Base-by-base conservation (phyloP, 1,140 invertebrate species). In the Ganaspis sp. region DNA sequence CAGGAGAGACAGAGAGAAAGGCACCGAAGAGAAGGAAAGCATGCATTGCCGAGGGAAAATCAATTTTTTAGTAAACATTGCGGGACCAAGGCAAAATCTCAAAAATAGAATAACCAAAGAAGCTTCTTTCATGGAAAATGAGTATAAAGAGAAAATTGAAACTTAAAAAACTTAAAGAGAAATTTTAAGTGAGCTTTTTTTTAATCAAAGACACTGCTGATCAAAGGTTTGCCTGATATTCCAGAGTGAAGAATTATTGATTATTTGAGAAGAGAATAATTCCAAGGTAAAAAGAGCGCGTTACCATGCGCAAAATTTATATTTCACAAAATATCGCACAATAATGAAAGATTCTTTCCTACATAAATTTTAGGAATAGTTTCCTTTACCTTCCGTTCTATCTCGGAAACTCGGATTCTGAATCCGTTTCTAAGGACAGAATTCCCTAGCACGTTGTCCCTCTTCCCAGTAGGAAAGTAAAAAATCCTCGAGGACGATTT, bases 401-500 rank as follows among this genome's bases (percentile, higher is more conserved):
- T 49, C 45, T 49, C 45, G 45, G 45, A 49, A 49, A 17, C 17
- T 49, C n/a, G 45, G n/a, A 49, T 49, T 49, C 19, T 4, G 19
- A 69, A 75, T n/a, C 34, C 21, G 15, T 15, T 69, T 40, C 29
- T 34, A 34, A 34, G 29, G 29, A 34, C 29, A 34, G 29, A 34
- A 34, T 34, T 34, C 29, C 29, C 29, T 34, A 34, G 29, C 2
- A 34, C 6, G 29, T 34, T 40, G 42, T 76, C 34, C 17, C 9
- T 74, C 21, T 8, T 42, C 4, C 19, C 19, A 38, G 64, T 9
- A 38, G 19, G 29, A 45, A 8, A 76, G 15, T 12, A 9, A 26
- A 69, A 70, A 53, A 45, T 53, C 49, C 45, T 58, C 38, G 49
- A 29, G 34, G 53, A 72, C 49, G 64, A 79, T 82, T 85, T 82